These are phyloP conservation scores for Euphydryas editha DNA, from an alignment of 2,888 invertebrate genomes.

Conservation along the genomic window DNA sequence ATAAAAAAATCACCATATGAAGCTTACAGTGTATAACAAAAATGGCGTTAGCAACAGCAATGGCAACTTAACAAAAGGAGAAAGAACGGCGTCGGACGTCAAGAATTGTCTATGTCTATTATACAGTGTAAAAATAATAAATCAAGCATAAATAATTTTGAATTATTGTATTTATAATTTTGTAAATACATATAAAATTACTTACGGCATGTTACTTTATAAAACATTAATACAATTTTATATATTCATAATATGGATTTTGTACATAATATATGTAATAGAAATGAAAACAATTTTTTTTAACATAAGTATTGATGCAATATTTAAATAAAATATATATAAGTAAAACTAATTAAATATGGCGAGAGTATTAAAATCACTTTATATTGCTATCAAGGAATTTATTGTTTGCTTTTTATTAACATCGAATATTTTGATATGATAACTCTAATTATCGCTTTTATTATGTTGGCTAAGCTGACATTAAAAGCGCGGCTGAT, in stretches of 20 bases:
- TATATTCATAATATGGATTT: no score
- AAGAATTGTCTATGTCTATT: conserved; percentile 68
- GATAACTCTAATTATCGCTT: background rate
- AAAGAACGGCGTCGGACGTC: conserved; percentile 82
- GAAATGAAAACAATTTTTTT: no score
- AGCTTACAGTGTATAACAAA: conserved; percentile 81
- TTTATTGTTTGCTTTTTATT: background rate
- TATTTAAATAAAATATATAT: no score
- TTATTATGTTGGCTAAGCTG: conserved; percentile 7
- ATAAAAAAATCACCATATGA: conserved; percentile 76
- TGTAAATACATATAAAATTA: background rate
- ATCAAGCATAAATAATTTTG: background rate
- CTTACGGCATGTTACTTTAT: no score
- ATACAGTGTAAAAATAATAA: conserved; percentile 54
- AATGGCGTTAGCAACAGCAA: conserved; percentile 82
- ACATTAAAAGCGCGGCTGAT: conserved; percentile 7
- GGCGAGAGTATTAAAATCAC: no score
- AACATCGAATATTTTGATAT: background rate
- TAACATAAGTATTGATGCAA: no score
- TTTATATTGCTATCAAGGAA: no score
- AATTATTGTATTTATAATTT: background rate
- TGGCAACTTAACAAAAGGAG: conserved; percentile 67
- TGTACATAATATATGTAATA: no score
- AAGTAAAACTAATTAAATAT: no score
- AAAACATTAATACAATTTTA: no score